Conservation (phyloP, 2,888 invertebrate genomes). For the Tubulanus polymorphus region DNA sequence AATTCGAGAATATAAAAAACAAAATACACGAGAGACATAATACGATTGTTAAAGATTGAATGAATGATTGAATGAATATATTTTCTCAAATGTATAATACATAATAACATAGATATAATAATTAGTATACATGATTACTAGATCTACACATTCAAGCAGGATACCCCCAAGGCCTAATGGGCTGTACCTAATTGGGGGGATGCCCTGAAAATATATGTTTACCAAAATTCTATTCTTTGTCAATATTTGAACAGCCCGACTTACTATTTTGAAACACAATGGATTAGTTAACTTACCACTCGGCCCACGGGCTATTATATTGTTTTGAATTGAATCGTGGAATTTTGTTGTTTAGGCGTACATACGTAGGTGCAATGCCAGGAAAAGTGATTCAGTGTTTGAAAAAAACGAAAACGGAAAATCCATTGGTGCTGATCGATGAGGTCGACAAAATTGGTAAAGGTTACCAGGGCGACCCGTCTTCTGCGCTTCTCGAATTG, state of each 20-base stretch:
- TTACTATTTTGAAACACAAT: not conserved
- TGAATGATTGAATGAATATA: no score
- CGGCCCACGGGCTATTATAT: not conserved
- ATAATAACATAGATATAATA: no score
- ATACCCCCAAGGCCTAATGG: no score
- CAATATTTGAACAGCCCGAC: not conserved
- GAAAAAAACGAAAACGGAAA: constrained; percentile 96
- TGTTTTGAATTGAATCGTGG: not conserved
- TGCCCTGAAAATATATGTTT: no score
- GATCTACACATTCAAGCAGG: no score
- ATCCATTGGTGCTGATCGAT: constrained; percentile 95
- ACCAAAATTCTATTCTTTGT: not conserved
- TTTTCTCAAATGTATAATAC: no score
- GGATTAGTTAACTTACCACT: not conserved
- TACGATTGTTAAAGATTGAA: no score
- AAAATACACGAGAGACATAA: no score
- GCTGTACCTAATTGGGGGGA: no score
- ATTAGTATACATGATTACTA: no score
- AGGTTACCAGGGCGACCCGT: constrained; percentile 92
- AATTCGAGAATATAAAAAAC: no score
- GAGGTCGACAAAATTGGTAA: constrained; percentile 70
- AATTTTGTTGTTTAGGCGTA: constrained; percentile 59
- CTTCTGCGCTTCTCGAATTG: constrained; percentile 92
- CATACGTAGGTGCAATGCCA: constrained; percentile 99
- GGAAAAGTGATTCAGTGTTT: constrained; percentile 98